A percentile compares a stretch with the other conserved stretches of the same genome.
phyloP scores from a whole-genome alignment of 2,113 vertebrate genomes.

The Mustela nigripes region DNA sequence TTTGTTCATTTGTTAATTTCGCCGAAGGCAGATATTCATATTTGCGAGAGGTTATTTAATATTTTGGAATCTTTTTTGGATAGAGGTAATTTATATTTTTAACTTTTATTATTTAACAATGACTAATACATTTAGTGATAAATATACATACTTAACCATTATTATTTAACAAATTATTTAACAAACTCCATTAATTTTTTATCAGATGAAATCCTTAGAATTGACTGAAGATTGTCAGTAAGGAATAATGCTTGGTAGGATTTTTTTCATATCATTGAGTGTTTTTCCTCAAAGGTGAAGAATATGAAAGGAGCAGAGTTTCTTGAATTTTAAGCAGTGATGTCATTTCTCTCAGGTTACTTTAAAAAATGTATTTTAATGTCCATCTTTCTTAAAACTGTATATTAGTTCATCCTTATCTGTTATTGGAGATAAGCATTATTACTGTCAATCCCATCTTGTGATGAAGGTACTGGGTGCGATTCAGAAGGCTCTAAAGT shows the following conservation, averaged over 20 bases:
- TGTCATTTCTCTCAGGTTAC: not conserved
- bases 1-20: not conserved
- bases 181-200: not conserved
- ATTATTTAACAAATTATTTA: no score
- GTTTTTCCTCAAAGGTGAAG: not conserved
- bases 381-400: not conserved
- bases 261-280: not conserved
- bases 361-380: not conserved
- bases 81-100: conserved; percentile 25
- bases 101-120: not conserved
- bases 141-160: no score
- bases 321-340: not conserved
- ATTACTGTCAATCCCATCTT: not conserved
- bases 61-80: not conserved
- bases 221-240: not conserved
- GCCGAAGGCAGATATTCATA: not conserved
- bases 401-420: not conserved
- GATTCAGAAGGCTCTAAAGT: not conserved
- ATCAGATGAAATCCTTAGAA: not conserved
- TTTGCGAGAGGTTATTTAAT: not conserved
- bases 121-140: no score
- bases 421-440: not conserved
- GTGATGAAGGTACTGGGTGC: not conserved
- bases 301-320: no score
- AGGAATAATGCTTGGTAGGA: not conserved